These are phyloP conservation scores for Cydia strobilella DNA, from an alignment of 1,140 invertebrate species.

Conservation along the genomic window DNA sequence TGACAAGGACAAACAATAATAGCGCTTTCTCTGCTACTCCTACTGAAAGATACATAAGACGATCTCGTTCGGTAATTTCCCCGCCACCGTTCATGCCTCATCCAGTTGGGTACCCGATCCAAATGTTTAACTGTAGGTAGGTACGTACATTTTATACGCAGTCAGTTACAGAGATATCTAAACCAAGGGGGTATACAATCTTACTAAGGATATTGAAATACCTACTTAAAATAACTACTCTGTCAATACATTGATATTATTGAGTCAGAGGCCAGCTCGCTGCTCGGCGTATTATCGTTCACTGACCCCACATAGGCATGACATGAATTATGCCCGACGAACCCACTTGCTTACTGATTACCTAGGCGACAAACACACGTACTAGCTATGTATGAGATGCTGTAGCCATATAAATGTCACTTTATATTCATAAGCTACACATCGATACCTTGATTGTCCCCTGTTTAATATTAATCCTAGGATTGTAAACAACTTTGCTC, in stretches of 20 bases:
- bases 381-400: constrained; percentile 53
- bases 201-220: background rate
- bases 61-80: too few relatives aligned
- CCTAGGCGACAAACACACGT: constrained; percentile 10
- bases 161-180: too few relatives aligned
- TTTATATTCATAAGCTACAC: constrained; percentile 70
- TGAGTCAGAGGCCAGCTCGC: constrained; percentile 2
- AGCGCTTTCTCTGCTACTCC: too few relatives aligned
- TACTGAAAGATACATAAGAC: too few relatives aligned
- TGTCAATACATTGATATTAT: constrained; percentile 23
- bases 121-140: too few relatives aligned
- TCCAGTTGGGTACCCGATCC: too few relatives aligned
- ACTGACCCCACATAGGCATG: constrained; percentile 40
- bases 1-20: too few relatives aligned
- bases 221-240: constrained; percentile 1
- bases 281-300: constrained; percentile 6
- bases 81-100: too few relatives aligned
- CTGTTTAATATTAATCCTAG: constrained; percentile 68
- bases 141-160: too few relatives aligned
- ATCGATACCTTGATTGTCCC: constrained; percentile 61
- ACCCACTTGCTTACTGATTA: background rate
- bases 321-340: background rate
- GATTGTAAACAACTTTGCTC: constrained; percentile 50
- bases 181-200: too few relatives aligned
- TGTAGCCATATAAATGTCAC: constrained; percentile 55